Base-by-base conservation (phyloP, 1,140 invertebrate genomes). In the Drosophila equinoxialis region DNA sequence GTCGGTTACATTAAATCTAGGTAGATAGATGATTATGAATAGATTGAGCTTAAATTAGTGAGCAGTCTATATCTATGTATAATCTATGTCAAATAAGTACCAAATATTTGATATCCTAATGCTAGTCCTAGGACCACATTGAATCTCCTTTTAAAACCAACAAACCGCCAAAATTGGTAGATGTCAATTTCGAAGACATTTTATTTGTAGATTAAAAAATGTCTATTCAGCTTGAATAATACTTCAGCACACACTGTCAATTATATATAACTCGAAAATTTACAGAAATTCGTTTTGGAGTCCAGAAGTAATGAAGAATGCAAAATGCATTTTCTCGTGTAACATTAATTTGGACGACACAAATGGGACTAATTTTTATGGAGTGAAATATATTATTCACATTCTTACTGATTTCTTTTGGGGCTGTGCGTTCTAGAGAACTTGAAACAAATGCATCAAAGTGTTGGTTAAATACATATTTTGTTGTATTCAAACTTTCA, bases 381-480 rank as follows among this genome's bases (percentile, higher is more conserved):
- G 26, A 26, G 26, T 26, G 26, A 26, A 26, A 26, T 26, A 26
- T 26, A 26, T 26, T 55, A 35, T 39, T 8, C 37, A 61, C 17
- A 7, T 48, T 20, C 45, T 20, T 14, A 37, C n/a, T 70, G 6
- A 35, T 4, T 41, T 45, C 35, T 14, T 13, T 51, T 14, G 41
- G 41, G 20, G 37, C 26, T 30, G 33, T 20, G 17, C 30, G 58
- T 23, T 41, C 5, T 45, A 58, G 57, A 62, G 5, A 61, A 59
- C 51, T 51, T 30, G 48, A 65, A 72, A 48, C 45, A 65, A 65
- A 51, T 42, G 37, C 20, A n/a, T 42, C 30, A 48, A 64, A 78
- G 81, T 76, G 76, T 79, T 87, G 83, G 87, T 79, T 79, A 87
- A 86, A 83, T 87, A 87, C 64, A 69, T 65, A 51, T 51, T 51